Evolutionary conservation across 2,797 vertebrate species (phyloP).

Genomic region (Diplodus puntazzo): DNA sequence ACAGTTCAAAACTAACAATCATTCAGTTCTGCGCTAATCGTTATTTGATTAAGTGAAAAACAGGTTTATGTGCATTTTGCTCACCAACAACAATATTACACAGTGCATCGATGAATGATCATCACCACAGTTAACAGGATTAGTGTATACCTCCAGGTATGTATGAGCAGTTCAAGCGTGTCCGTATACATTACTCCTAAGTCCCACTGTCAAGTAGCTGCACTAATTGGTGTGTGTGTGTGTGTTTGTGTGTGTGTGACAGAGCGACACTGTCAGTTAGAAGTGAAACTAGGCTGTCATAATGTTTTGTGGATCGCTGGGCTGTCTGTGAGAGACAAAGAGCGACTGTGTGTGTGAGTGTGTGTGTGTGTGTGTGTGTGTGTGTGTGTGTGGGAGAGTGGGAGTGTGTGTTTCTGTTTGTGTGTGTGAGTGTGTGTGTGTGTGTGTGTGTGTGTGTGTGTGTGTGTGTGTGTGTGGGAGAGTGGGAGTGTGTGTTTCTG

Average conservation of each 20-base stretch:
- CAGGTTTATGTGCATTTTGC: not conserved
- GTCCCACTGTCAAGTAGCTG: constrained; percentile 25
- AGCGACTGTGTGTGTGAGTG: constrained; percentile 36
- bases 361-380: not conserved
- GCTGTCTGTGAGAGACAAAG: constrained; percentile 59
- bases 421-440: constrained; percentile 35
- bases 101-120: not conserved
- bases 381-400: constrained; percentile 45
- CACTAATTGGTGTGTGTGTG: constrained; percentile 33
- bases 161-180: constrained; percentile 3
- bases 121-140: constrained; percentile 16
- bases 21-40: too few species aligned
- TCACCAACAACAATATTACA: not conserved
- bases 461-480: constrained; percentile 35
- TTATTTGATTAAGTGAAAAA: too few species aligned
- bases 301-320: constrained; percentile 71
- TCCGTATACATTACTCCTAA: not conserved
- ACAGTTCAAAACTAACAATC: too few species aligned
- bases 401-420: constrained; percentile 18
- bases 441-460: not conserved
- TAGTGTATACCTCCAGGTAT: not conserved
- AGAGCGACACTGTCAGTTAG: constrained; percentile 19
- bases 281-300: constrained; percentile 58
- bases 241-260: constrained; percentile 21
- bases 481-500: constrained; percentile 32